A percentile compares a stretch with the other conserved stretches of the same genome.
Conservation (phyloP, 2,888 invertebrate species). For the Cephus pygmeus region DNA sequence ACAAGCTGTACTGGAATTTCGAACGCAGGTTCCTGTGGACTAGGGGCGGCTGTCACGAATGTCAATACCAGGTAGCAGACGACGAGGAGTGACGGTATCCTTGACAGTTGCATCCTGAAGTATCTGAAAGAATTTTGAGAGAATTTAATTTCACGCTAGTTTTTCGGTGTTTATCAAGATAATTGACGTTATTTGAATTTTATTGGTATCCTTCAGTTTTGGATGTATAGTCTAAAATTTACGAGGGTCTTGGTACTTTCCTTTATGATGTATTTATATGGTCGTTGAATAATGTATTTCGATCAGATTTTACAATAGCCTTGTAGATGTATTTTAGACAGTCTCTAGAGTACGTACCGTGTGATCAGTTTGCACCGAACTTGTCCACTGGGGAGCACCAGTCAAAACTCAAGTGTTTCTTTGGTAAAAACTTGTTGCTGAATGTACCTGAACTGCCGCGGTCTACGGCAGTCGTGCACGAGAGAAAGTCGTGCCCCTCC, state of each 20-base stretch:
- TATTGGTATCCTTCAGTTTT: neutral
- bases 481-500: slow-evolving; percentile 47
- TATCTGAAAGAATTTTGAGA: neutral
- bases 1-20: slow-evolving; percentile 86
- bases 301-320: neutral
- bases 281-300: neutral
- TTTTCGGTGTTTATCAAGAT: neutral
- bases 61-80: slow-evolving; percentile 48
- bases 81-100: slow-evolving; percentile 44
- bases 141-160: neutral
- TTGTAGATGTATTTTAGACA: neutral
- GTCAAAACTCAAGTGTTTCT: slow-evolving; percentile 35
- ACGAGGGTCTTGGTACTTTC: neutral
- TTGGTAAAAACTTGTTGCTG: slow-evolving; percentile 61
- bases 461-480: slow-evolving; percentile 22
- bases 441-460: slow-evolving; percentile 47
- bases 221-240: neutral
- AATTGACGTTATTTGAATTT: neutral
- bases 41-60: slow-evolving; percentile 52
- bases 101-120: slow-evolving; percentile 52
- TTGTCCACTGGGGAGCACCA: slow-evolving; percentile 6
- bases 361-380: slow-evolving; percentile 15
- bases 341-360: neutral
- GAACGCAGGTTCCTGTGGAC: slow-evolving; percentile 70
- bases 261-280: neutral